These are phyloP conservation scores for Tetranychus piercei DNA, from an alignment of 2,888 invertebrate species.

Conservation along the genomic window DNA sequence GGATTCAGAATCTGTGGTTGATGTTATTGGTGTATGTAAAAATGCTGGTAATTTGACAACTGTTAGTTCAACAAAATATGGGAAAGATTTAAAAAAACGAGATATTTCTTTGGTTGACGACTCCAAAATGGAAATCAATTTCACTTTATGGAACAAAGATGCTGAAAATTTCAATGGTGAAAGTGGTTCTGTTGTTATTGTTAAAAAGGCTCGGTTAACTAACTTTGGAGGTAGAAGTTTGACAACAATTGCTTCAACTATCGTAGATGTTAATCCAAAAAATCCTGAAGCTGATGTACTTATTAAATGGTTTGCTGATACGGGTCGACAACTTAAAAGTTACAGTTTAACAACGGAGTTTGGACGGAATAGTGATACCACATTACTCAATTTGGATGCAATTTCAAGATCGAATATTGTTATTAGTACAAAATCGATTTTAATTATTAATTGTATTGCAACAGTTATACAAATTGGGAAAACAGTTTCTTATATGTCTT, in stretches of 20 bases:
- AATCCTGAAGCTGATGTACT: conserved; percentile 62
- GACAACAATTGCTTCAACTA: conserved; percentile 30
- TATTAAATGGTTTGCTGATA: conserved; percentile 36
- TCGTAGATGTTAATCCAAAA: conserved; percentile 65
- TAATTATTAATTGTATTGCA: background rate
- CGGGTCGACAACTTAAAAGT: background rate
- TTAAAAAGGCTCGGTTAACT: conserved; percentile 61
- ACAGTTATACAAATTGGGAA: conserved; percentile 2
- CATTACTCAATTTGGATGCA: background rate
- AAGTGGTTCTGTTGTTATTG: conserved; percentile 58
- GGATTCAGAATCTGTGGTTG: conserved; percentile 37
- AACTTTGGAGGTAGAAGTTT: conserved; percentile 60
- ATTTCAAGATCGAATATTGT: background rate
- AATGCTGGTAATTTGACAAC: conserved; percentile 48
- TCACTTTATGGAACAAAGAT: conserved; percentile 74
- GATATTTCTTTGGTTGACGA: conserved; percentile 72
- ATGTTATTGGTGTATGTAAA: conserved; percentile 74
- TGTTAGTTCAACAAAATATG: conserved; percentile 51
- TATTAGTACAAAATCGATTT: background rate
- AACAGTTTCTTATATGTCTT: conserved; percentile 41
- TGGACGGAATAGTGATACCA: background rate
- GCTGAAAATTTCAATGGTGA: conserved; percentile 64
- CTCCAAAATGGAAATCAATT: conserved; percentile 49
- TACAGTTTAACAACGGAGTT: background rate
- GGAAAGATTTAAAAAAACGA: conserved; percentile 68